Evolutionary conservation across 1,140 invertebrate species (phyloP).

Genomic region (Hyposmocoma kahamanoa): DNA sequence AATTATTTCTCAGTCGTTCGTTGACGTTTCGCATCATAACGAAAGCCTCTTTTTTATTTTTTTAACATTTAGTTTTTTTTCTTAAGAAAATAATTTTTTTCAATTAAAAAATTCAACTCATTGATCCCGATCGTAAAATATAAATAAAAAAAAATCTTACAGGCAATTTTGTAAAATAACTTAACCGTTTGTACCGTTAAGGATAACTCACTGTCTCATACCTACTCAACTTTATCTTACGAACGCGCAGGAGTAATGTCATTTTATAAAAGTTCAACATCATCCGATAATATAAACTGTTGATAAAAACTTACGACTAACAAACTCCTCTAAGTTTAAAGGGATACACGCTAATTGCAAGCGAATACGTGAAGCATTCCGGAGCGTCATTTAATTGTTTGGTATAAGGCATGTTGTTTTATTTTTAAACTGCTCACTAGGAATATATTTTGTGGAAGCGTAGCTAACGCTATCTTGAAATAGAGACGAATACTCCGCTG

Average conservation of each 20-base stretch:
- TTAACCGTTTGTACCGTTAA: slow-evolving; percentile 61
- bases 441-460: slow-evolving; percentile 49
- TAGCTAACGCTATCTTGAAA: slow-evolving; percentile 34
- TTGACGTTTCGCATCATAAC: slow-evolving; percentile 51
- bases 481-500: slow-evolving; percentile 39
- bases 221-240: slow-evolving; percentile 33
- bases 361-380: slow-evolving; percentile 45
- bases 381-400: slow-evolving; percentile 40
- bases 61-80: slow-evolving; percentile 48
- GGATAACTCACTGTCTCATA: slow-evolving; percentile 54
- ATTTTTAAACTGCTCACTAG: slow-evolving; percentile 48
- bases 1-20: slow-evolving; percentile 72
- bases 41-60: slow-evolving; percentile 57
- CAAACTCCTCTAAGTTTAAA: slow-evolving; percentile 46
- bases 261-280: slow-evolving; percentile 56
- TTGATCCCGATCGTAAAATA: slow-evolving; percentile 67
- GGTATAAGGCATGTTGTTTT: slow-evolving; percentile 56
- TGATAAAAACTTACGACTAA: slow-evolving; percentile 69
- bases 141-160: slow-evolving; percentile 54
- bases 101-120: slow-evolving; percentile 60
- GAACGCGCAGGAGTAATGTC: slow-evolving; percentile 65
- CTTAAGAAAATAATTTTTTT: slow-evolving; percentile 65
- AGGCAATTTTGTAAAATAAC: slow-evolving; percentile 45
- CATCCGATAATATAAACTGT: slow-evolving; percentile 62
- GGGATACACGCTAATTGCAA: slow-evolving; percentile 42